Evolutionary conservation across 2,888 invertebrate species (phyloP).

Genomic region (Zygaena filipendulae): DNA sequence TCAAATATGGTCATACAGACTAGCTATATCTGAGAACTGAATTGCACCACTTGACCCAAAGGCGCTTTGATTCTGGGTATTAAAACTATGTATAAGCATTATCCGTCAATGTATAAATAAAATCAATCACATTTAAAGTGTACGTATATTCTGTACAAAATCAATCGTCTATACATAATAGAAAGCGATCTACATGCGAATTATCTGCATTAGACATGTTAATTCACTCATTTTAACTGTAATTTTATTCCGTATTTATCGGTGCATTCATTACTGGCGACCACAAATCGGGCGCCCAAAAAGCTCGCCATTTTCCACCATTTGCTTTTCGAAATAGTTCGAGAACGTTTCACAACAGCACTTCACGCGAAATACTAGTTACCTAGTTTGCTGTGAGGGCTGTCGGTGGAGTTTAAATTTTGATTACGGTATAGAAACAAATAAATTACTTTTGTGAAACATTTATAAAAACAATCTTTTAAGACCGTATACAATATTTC

Average conservation of each 20-base stretch:
- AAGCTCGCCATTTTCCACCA: conserved; percentile 60
- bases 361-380: background rate
- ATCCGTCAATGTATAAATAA: no score
- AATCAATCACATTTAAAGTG: conserved; percentile 19
- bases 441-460: no score
- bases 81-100: no score
- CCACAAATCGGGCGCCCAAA: conserved; percentile 66
- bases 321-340: conserved; percentile 17
- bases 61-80: no score
- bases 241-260: conserved; percentile 70
- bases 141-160: conserved; percentile 25
- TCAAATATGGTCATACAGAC: no score
- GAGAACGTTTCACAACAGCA: background rate
- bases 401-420: no score
- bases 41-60: no score
- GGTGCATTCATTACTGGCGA: conserved; percentile 64
- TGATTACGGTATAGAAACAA: no score
- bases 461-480: no score
- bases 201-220: conserved; percentile 69
- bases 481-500: no score
- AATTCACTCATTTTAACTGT: conserved; percentile 69
- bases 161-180: conserved; percentile 56
- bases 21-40: no score
- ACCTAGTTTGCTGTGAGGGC: no score
- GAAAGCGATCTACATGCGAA: conserved; percentile 53